Conservation (phyloP, 2,113 vertebrate species). For the Hemicordylus capensis region DNA sequence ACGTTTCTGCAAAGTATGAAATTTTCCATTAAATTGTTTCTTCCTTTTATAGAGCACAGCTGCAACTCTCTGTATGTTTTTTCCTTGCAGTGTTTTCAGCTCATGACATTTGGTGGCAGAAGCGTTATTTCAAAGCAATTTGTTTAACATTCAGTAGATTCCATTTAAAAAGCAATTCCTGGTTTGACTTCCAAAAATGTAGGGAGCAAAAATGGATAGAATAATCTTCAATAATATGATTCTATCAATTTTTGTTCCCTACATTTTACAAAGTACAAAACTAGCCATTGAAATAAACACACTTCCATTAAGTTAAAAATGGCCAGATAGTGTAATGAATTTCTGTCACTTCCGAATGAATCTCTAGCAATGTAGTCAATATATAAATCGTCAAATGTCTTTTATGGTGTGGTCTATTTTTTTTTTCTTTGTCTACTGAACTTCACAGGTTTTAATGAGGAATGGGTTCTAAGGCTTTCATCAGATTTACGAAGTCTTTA, state of each 20-base stretch:
- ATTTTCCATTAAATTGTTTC: conserved; percentile 78
- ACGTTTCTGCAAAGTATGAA: conserved; percentile 79
- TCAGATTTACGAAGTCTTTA: conserved; percentile 40
- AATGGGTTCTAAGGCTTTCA: conserved; percentile 41
- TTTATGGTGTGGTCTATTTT: conserved; percentile 57
- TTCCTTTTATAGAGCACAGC: conserved; percentile 80
- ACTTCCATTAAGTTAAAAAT: conserved; percentile 16
- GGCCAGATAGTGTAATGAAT: conserved; percentile 27
- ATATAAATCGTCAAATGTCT: conserved; percentile 61
- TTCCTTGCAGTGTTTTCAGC: conserved; percentile 61
- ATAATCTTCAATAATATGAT: not conserved
- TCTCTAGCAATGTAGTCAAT: conserved; percentile 54
- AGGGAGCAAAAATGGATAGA: not conserved
- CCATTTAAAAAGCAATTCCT: conserved; percentile 20
- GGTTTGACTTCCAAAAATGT: conserved; percentile 31
- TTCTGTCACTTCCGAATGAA: conserved; percentile 48
- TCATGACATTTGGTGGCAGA: conserved; percentile 54
- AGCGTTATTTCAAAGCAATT: conserved; percentile 60
- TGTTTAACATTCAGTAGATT: conserved; percentile 57
- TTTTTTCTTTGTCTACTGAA: conserved; percentile 54
- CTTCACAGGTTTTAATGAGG: conserved; percentile 53
- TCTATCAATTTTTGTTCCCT: too few species aligned
- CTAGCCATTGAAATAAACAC: too few species aligned
- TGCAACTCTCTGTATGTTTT: conserved; percentile 72
- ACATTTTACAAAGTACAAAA: too few species aligned